Evolutionary conservation across 2,797 vertebrate species (phyloP).

Genomic region (Momotus momota): DNA sequence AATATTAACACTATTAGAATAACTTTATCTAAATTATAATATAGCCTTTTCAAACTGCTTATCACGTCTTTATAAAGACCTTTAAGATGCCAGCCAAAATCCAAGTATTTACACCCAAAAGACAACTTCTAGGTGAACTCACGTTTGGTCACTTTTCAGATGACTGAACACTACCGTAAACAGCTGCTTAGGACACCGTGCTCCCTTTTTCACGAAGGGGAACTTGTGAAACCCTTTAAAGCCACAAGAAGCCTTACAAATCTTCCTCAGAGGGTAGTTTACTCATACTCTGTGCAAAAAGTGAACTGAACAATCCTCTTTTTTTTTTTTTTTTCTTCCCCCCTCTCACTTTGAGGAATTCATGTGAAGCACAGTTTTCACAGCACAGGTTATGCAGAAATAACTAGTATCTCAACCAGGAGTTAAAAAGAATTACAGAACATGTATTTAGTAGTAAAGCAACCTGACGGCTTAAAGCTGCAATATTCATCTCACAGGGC

Average conservation of each 20-base stretch:
- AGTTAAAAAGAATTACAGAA: constrained; percentile 64
- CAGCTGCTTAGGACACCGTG: not conserved
- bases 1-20: constrained; percentile 62
- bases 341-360: not conserved
- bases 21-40: constrained; percentile 55
- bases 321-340: not conserved
- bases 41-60: constrained; percentile 19
- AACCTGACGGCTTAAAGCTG: constrained; percentile 58
- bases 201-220: constrained; percentile 28
- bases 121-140: not conserved
- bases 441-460: constrained; percentile 66
- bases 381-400: constrained; percentile 60
- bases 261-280: not conserved
- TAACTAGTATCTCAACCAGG: constrained; percentile 36
- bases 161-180: constrained; percentile 38
- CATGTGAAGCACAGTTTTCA: constrained; percentile 60
- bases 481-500: constrained; percentile 27
- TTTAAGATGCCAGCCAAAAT: constrained; percentile 24
- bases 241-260: constrained; percentile 15
- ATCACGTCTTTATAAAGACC: not conserved
- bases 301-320: not conserved
- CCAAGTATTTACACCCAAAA: constrained; percentile 15
- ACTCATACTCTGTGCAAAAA: constrained; percentile 51
- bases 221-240: constrained; percentile 27
- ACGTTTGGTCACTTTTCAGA: constrained; percentile 40